phyloP scores from a whole-genome alignment of 2,888 invertebrate species.

The Agrotis segetum region DNA sequence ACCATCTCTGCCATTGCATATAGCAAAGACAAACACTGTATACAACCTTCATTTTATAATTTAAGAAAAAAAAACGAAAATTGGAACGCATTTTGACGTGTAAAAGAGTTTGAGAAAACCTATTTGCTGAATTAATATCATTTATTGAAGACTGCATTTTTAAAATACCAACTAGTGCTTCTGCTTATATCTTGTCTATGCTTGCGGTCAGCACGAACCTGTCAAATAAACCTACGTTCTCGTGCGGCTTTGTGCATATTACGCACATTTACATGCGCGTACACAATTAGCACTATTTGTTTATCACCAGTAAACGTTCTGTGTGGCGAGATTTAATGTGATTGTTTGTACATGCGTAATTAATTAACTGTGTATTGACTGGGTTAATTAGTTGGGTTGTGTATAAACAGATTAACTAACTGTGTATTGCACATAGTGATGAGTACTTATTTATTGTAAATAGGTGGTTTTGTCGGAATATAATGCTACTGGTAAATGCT shows the following conservation, averaged over 20 bases:
- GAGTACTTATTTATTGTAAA: background rate
- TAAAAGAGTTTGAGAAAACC: too few relatives aligned
- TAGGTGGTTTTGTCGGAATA: background rate
- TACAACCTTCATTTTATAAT: background rate
- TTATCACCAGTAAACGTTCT: constrained; percentile 55
- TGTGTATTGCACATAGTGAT: constrained; percentile 35
- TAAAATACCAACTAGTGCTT: background rate
- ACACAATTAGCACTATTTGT: constrained; percentile 59
- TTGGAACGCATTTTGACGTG: too few relatives aligned
- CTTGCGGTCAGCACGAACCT: constrained; percentile 7
- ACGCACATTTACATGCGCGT: constrained; percentile 2
- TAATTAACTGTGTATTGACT: constrained; percentile 46
- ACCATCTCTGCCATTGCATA: too few relatives aligned
- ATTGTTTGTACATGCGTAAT: constrained; percentile 48
- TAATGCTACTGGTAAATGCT: too few relatives aligned
- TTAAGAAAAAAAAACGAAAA: too few relatives aligned
- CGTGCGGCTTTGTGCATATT: constrained; percentile 10
- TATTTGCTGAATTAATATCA: too few relatives aligned
- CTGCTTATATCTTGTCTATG: background rate
- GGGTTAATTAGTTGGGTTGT: constrained; percentile 44
- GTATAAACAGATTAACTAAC: constrained; percentile 44
- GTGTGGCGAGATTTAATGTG: constrained; percentile 53
- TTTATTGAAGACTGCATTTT: too few relatives aligned
- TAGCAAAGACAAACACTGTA: too few relatives aligned
- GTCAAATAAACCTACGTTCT: constrained; percentile 30